Evolutionary conservation across 2,113 vertebrate genomes (phyloP), one percentile per base, ranked within the genome.

Genomic region (Onychostruthus taczanowskii): DNA sequence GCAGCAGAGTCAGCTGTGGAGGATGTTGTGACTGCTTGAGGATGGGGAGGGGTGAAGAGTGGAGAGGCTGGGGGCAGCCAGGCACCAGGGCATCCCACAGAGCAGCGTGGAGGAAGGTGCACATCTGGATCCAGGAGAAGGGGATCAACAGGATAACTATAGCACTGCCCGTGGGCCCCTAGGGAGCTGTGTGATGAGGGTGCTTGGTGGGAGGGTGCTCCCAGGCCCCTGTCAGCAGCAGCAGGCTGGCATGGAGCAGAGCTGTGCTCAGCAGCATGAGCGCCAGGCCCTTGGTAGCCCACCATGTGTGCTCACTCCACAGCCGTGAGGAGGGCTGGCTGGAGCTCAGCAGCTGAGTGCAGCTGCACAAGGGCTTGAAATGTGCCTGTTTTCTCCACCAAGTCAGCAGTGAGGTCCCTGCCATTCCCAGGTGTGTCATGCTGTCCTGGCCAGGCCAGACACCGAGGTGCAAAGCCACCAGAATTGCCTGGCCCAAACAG

Each of bases 291-390:
- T 30, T 73, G 22, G 23, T 94, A 80, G 64, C 44, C 47, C 5
- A 5, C 66, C 7, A 9, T 1, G 1, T 7, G 2, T 30, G 3
- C 58, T 74, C 4, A 7, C 21, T 41, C 13, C 23, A 5, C 31
- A 80, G 49, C 52, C 0, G 0, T 6, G 5, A 81, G 41, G n/a
- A 49, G 22, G 26, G 37, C 52, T 81, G 53, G 19, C 70, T 68
- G 70, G 31, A 64, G 59, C 39, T 84, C 37, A 70, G 46, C 73
- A 61, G 43, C 46, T 56, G 37, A 86, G 53, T 50, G 26, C 56
- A 74, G 8, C 74, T 5, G 3, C 3, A 4, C 37, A n/a, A 27
- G 50, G 33, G 22, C 39, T 56, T 82, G 85, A 73, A 75, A 37
- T 24, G n/a, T 7, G 0, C 27, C 33, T 5, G 0, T 27, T 62